Conservation (phyloP, 2,888 invertebrate genomes). For the Drosophila macrospina region DNA sequence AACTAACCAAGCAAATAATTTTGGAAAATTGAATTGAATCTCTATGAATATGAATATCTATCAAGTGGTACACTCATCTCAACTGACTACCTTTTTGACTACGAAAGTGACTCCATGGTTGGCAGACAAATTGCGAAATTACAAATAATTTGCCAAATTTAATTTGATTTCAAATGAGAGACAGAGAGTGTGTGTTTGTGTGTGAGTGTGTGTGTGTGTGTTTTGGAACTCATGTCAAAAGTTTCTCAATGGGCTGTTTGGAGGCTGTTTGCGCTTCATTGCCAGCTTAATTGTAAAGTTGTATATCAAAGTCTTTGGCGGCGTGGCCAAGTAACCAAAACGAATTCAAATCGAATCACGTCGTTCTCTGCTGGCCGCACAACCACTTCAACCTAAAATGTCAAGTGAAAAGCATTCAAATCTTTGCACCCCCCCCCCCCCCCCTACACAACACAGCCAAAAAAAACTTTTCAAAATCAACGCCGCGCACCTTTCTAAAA, state of each 20-base stretch:
- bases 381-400: constrained; percentile 71
- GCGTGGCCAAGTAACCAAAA: constrained; percentile 54
- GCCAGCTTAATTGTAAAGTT: constrained; percentile 72
- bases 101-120: constrained; percentile 7
- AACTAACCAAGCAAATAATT: constrained; percentile 82
- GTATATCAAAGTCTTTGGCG: constrained; percentile 56
- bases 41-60: constrained; percentile 71
- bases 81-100: constrained; percentile 17
- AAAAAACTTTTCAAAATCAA: constrained; percentile 76
- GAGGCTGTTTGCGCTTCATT: constrained; percentile 68
- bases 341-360: constrained; percentile 76
- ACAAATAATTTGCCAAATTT: constrained; percentile 70
- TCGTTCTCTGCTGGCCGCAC: constrained; percentile 48
- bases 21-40: constrained; percentile 74
- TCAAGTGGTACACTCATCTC: constrained; percentile 19
- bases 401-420: constrained; percentile 77
- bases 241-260: constrained; percentile 47
- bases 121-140: constrained; percentile 57
- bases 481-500: constrained; percentile 65
- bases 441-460: constrained; percentile 8
- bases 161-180: constrained; percentile 64
- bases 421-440: constrained; percentile 37
- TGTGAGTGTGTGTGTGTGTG: too few species aligned
- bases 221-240: constrained; percentile 16
- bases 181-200: too few species aligned